Evolutionary conservation across 2,113 vertebrate genomes (phyloP).

Genomic region (Centrocercus urophasianus): DNA sequence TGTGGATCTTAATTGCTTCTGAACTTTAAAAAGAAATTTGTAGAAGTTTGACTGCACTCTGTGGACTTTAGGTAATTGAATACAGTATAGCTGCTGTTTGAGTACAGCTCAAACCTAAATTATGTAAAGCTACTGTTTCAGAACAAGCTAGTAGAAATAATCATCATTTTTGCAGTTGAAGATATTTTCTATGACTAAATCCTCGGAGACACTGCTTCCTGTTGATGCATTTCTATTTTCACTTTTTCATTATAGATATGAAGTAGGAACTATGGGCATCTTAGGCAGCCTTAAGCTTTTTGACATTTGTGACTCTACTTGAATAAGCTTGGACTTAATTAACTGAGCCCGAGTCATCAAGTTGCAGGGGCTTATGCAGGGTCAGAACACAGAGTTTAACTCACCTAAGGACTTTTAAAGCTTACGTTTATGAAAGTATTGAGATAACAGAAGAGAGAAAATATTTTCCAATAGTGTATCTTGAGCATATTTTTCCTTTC

Average conservation of each 20-base stretch:
- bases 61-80: conserved; percentile 53
- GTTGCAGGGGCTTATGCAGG: neutral
- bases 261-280: neutral
- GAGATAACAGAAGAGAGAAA: neutral
- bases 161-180: neutral
- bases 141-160: conserved; percentile 29
- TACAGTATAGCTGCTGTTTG: conserved; percentile 10
- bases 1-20: conserved; percentile 29
- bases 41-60: conserved; percentile 28
- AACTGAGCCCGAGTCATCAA: conserved; percentile 51
- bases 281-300: conserved; percentile 23
- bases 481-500: neutral
- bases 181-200: conserved; percentile 10
- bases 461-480: neutral
- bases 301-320: conserved; percentile 34
- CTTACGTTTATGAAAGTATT: neutral
- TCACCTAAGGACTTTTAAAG: conserved; percentile 2
- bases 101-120: conserved; percentile 43
- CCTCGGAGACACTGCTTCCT: neutral
- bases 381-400: neutral
- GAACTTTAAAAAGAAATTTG: conserved; percentile 32
- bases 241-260: neutral
- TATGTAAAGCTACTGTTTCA: conserved; percentile 39
- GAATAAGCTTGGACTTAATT: conserved; percentile 57
- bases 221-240: neutral